Base-by-base conservation (phyloP, 2,797 vertebrate species). In the Gila robusta region DNA sequence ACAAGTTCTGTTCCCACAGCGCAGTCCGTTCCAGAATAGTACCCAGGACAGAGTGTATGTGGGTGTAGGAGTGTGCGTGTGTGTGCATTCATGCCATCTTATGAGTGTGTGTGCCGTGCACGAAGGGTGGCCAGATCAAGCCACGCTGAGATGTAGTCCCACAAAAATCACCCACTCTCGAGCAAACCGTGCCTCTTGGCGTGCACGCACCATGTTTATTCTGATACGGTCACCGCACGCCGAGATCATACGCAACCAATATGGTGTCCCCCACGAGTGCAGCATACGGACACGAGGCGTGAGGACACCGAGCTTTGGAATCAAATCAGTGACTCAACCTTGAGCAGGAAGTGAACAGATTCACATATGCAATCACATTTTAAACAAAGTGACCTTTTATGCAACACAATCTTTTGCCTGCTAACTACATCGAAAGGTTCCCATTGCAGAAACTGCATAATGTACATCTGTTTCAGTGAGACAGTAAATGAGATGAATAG, bases 231-330 rank as follows among this genome's bases (percentile, higher is more conserved):
- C 84, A 79, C 54, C 69, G 87, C 90, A 90, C 72, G 88, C 80
- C 85, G 88, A 85, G 91, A 90, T 90, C 88, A 85, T 89, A 90
- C 84, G 73, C 89, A 83, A 86, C 87, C 90, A 91, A 91, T 89
- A 91, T 92, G 91, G 89, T 83, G 87, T 90, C 91, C 90, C 91
- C 91, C 85, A 76, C 69, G 32, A 82, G 85, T 87, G 74, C 89
- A 83, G 86, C 91, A 91, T 90, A 91, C 86, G 88, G 87, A 87
- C 81, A 67, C 35, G 81, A 90, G 84, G 74, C 87, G 70, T 59
- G 78, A 87, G 84, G 73, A 87, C 59, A 71, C 56, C 74, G 21
- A 47, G 85, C 77, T n/a, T 81, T 54, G 52, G 78, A 79, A 73
- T 37, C 56, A 80, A 62, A 71, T 72, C 67, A 78, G 85, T 82